Percentiles rank a stretch among this genome's conserved stretches.
These are phyloP conservation scores for Calephelis nemesis DNA, from an alignment of 1,140 invertebrate genomes.

Conservation along the genomic window DNA sequence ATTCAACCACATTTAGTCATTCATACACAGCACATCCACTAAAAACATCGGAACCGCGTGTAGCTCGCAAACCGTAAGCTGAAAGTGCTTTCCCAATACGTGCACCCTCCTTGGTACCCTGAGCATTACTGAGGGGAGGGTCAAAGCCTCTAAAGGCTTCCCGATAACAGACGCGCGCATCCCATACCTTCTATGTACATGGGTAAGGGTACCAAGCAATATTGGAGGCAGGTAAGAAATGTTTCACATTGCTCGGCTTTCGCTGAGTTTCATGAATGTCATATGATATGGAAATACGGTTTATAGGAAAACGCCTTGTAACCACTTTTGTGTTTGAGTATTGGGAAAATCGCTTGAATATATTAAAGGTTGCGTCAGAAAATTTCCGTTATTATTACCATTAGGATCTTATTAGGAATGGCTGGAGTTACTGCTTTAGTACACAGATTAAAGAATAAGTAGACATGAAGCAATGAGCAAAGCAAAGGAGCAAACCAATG, in stretches of 20 bases:
- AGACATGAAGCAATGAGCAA: too few species aligned
- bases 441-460: too few species aligned
- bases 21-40: slow-evolving; percentile 55
- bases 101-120: slow-evolving; percentile 38
- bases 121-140: slow-evolving; percentile 67
- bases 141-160: slow-evolving; percentile 46
- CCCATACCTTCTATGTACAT: slow-evolving; percentile 57
- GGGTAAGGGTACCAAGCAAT: slow-evolving; percentile 51
- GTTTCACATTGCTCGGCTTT: slow-evolving; percentile 43
- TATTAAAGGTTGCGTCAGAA: too few species aligned
- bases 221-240: slow-evolving; percentile 58
- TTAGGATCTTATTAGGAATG: too few species aligned
- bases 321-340: slow-evolving; percentile 1
- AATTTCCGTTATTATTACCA: too few species aligned
- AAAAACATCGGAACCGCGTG: slow-evolving; percentile 33
- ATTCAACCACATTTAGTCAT: slow-evolving; percentile 53
- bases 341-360: slow-evolving; percentile 11
- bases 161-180: slow-evolving; percentile 67
- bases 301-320: slow-evolving; percentile 26
- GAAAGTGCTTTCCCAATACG: slow-evolving; percentile 41
- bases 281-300: slow-evolving; percentile 33
- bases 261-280: slow-evolving; percentile 30
- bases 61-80: not conserved
- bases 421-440: too few species aligned
- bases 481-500: too few species aligned